Conservation (phyloP, 2,797 vertebrate species). For the Presbytis comata region DNA sequence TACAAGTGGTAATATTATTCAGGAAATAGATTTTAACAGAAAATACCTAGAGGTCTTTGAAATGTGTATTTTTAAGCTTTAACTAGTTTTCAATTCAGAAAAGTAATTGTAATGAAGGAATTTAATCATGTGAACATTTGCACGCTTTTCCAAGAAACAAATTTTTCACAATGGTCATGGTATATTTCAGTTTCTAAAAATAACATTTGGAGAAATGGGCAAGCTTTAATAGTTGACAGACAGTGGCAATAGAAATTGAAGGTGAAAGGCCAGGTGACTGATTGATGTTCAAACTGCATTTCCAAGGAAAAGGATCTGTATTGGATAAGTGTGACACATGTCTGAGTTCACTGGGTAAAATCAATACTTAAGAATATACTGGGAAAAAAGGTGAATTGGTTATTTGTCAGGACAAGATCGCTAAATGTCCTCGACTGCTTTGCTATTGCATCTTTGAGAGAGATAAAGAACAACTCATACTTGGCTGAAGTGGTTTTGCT, state of each 20-base stretch:
- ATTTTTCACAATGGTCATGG: slow-evolving; percentile 38
- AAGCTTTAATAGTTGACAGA: slow-evolving; percentile 65
- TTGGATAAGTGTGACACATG: slow-evolving; percentile 65
- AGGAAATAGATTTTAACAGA: slow-evolving; percentile 10
- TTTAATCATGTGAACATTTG: slow-evolving; percentile 23
- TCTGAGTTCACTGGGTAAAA: slow-evolving; percentile 71
- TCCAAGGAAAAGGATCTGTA: slow-evolving; percentile 54
- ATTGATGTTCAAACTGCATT: slow-evolving; percentile 72
- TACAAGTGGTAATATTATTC: background rate
- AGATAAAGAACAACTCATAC: slow-evolving; percentile 26
- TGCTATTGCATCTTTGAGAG: slow-evolving; percentile 8
- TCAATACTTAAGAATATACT: slow-evolving; percentile 73
- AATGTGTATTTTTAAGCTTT: background rate
- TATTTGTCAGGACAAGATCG: slow-evolving; percentile 73
- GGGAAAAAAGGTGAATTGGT: slow-evolving; percentile 73
- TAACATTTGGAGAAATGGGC: slow-evolving; percentile 44
- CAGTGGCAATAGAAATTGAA: slow-evolving; percentile 51
- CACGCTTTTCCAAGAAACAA: background rate
- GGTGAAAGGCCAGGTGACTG: slow-evolving; percentile 69
- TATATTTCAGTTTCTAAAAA: slow-evolving; percentile 42
- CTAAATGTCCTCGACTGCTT: slow-evolving; percentile 48
- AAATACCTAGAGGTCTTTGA: slow-evolving; percentile 27
- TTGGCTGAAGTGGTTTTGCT: background rate
- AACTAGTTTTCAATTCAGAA: background rate
- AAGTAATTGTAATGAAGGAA: slow-evolving; percentile 53